Evolutionary conservation across 1,140 invertebrate genomes (phyloP).

Genomic region (Goniozus legneri): DNA sequence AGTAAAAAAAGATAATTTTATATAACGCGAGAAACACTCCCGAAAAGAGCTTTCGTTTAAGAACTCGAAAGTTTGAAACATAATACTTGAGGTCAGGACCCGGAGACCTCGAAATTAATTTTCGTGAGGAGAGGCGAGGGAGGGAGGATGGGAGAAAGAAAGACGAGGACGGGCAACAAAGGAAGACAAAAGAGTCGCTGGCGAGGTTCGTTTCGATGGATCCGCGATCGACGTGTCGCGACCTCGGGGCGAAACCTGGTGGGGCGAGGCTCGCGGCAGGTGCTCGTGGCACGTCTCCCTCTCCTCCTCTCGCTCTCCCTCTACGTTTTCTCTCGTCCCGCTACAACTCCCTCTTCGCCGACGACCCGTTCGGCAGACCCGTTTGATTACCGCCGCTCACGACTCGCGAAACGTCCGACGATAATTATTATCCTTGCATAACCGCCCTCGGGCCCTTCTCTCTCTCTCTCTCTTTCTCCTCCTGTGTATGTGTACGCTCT

Average conservation of each 20-base stretch:
- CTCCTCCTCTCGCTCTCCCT: not conserved
- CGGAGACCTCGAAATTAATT: no score
- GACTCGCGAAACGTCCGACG: slow-evolving; percentile 23
- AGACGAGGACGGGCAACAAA: not conserved
- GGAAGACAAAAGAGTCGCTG: not conserved
- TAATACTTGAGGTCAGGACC: no score
- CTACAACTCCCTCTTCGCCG: not conserved
- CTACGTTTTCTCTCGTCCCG: slow-evolving; percentile 6
- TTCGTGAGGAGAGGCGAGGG: no score
- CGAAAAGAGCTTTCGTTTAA: no score
- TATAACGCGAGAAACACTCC: no score
- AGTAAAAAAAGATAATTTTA: no score
- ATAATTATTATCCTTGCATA: slow-evolving; percentile 38
- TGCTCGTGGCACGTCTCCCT: slow-evolving; percentile 9
- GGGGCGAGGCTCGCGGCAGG: slow-evolving; percentile 21
- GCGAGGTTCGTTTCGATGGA: slow-evolving; percentile 3
- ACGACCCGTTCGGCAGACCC: slow-evolving; percentile 26
- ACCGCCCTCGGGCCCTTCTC: slow-evolving; percentile 19
- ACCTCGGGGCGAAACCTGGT: slow-evolving; percentile 15
- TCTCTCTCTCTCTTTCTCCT: no score
- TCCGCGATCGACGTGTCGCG: slow-evolving; percentile 19
- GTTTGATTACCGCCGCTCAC: slow-evolving; percentile 33
- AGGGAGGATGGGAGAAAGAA: not conserved
- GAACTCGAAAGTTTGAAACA: no score
- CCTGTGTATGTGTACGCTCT: slow-evolving; percentile 10